Conservation (phyloP, 2,888 invertebrate genomes). For the Artemia sinica region DNA sequence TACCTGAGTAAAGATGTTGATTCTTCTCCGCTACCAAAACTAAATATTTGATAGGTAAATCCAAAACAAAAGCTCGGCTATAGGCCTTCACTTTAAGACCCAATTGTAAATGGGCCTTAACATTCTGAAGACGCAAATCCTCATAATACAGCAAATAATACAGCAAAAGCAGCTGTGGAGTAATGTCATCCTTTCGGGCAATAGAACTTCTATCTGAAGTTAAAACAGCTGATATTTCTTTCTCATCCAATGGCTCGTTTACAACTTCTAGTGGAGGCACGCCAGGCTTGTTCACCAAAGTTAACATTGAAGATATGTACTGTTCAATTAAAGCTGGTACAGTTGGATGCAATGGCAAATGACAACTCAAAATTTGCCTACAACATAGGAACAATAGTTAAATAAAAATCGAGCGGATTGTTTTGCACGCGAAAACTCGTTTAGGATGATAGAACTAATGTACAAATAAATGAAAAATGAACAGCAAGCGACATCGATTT, state of each 20-base stretch:
- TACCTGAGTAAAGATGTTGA: constrained; percentile 62
- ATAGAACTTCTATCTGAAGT: constrained; percentile 30
- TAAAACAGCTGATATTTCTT: constrained; percentile 47
- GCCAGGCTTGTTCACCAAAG: constrained; percentile 29
- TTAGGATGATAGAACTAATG: no score
- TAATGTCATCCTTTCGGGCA: constrained; percentile 35
- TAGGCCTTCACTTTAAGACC: constrained; percentile 57
- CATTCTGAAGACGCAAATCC: constrained; percentile 50
- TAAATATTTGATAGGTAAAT: constrained; percentile 80
- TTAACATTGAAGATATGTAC: constrained; percentile 74
- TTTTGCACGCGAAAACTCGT: constrained; percentile 1
- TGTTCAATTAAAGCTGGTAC: constrained; percentile 83
- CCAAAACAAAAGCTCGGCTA: constrained; percentile 66
- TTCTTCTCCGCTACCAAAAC: constrained; percentile 80
- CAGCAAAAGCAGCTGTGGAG: constrained; percentile 69
- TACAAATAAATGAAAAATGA: no score
- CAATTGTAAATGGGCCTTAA: constrained; percentile 26
- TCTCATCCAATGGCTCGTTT: constrained; percentile 77
- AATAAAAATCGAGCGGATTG: neutral
- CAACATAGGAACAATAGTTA: constrained; percentile 29
- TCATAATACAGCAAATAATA: constrained; percentile 85
- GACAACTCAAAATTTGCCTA: constrained; percentile 69
- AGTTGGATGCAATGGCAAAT: constrained; percentile 79
- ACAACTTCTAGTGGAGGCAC: constrained; percentile 37
- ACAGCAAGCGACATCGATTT: no score